Conservation (phyloP, 2,797 vertebrate genomes). For the Microctenopoma steveboyesi region DNA sequence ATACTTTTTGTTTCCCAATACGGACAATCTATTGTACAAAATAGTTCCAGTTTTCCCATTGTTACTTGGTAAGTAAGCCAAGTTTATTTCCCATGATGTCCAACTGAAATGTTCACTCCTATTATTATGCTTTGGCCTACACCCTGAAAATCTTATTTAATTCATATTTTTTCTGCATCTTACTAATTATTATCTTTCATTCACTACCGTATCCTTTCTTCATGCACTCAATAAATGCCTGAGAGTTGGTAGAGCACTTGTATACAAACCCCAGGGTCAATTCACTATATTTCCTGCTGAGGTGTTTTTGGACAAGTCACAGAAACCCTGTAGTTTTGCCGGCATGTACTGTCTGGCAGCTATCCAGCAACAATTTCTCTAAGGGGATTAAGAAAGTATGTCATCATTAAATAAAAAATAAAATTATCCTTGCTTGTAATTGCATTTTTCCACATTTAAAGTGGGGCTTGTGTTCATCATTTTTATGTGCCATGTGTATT, state of each 20-base stretch:
- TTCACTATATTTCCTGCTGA: too few relatives aligned
- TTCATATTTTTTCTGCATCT: not conserved
- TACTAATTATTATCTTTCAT: not conserved
- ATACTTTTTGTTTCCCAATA: too few relatives aligned
- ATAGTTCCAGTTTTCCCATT: too few relatives aligned
- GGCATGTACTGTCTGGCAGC: too few relatives aligned
- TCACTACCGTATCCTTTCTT: not conserved
- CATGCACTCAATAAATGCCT: not conserved
- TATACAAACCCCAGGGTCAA: too few relatives aligned
- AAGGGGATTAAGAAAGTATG: too few relatives aligned
- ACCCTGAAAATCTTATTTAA: not conserved
- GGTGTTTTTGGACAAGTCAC: too few relatives aligned
- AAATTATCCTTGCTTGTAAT: constrained; percentile 3
- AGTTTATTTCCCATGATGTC: not conserved
- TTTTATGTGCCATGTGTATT: constrained; percentile 17
- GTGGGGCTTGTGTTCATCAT: not conserved
- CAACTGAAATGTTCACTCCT: too few relatives aligned
- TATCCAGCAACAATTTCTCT: too few relatives aligned
- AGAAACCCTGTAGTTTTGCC: too few relatives aligned
- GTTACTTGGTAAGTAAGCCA: not conserved
- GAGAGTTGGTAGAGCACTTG: not conserved
- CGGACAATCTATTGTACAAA: too few relatives aligned
- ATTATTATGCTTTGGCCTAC: not conserved
- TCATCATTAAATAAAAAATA: not conserved
- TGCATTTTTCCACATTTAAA: constrained; percentile 6